Conservation (phyloP, 2,888 invertebrate genomes). For the Oligia latruncula region DNA sequence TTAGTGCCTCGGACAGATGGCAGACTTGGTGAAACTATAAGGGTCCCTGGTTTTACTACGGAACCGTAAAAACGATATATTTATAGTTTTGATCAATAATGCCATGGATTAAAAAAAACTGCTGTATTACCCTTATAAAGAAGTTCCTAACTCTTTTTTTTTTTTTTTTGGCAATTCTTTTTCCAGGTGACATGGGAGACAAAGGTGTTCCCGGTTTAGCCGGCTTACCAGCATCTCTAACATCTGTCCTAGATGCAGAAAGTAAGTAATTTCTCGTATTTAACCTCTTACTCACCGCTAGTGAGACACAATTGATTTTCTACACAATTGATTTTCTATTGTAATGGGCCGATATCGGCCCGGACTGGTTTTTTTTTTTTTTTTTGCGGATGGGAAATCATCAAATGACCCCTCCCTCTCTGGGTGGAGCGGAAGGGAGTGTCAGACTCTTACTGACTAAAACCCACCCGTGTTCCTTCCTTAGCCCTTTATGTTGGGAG, state of each 20-base stretch:
- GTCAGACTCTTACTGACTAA: too few species aligned
- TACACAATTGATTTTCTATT: too few species aligned
- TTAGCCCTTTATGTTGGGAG: too few species aligned
- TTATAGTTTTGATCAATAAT: neutral
- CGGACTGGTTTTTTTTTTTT: too few species aligned
- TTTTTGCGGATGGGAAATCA: too few species aligned
- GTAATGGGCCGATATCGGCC: too few species aligned
- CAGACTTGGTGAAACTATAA: neutral
- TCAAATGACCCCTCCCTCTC: too few species aligned
- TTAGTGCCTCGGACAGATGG: neutral
- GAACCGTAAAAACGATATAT: neutral
- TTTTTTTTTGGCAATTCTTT: neutral
- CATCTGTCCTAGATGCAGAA: slow-evolving; percentile 77
- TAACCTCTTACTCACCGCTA: neutral
- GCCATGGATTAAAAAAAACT: neutral
- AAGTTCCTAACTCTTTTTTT: neutral
- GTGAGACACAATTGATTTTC: too few species aligned
- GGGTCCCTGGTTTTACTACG: neutral
- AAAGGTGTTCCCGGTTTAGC: slow-evolving; percentile 93
- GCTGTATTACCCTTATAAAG: too few species aligned
- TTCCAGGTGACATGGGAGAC: slow-evolving; percentile 90
- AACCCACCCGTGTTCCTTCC: too few species aligned
- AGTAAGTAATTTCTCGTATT: slow-evolving; percentile 72
- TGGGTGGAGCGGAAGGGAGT: too few species aligned
- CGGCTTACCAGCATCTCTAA: slow-evolving; percentile 93